Evolutionary conservation across 1,140 invertebrate species (phyloP).

Genomic region (Plectus sambesii): DNA sequence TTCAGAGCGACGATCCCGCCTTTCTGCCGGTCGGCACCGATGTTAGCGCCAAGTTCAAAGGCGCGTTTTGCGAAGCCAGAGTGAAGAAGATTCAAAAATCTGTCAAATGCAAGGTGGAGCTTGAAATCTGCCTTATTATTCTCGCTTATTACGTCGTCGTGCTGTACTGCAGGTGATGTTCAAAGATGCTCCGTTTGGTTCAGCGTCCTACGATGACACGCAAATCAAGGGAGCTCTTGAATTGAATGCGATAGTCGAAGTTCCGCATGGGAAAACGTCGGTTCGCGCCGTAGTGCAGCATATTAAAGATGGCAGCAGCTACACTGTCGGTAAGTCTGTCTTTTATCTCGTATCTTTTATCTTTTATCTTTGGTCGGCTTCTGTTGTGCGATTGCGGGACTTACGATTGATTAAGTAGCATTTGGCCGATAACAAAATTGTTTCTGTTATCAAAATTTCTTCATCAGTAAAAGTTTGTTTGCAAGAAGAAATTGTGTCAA

Average conservation of each 20-base stretch:
- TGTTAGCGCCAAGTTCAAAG: conserved; percentile 98
- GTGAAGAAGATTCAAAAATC: conserved; percentile 82
- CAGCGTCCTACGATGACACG: conserved; percentile 57
- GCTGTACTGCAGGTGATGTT: conserved; percentile 68
- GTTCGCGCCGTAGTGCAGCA: conserved; percentile 81
- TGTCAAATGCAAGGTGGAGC: conserved; percentile 83
- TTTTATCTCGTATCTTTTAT: conserved; percentile 10
- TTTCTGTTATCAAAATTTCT: too few relatives aligned
- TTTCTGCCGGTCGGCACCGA: conserved; percentile 89
- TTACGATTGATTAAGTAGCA: too few relatives aligned
- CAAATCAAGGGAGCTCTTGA: conserved; percentile 19
- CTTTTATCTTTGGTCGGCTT: conserved; percentile 10
- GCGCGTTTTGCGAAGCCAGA: conserved; percentile 98
- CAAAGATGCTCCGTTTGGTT: conserved; percentile 62
- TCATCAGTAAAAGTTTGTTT: too few relatives aligned
- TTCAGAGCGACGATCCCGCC: conserved; percentile 87
- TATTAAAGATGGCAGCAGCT: conserved; percentile 90
- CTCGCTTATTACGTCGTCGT: too few relatives aligned
- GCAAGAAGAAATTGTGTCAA: neutral
- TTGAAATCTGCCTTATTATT: too few relatives aligned
- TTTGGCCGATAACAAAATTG: too few relatives aligned
- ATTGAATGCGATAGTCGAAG: conserved; percentile 16
- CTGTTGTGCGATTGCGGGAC: neutral
- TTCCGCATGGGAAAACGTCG: conserved; percentile 42
- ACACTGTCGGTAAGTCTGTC: conserved; percentile 74